Evolutionary conservation across 2,888 invertebrate species (phyloP), one percentile per base, ranked within the genome.

Genomic region (Nomada goodeniana): DNA sequence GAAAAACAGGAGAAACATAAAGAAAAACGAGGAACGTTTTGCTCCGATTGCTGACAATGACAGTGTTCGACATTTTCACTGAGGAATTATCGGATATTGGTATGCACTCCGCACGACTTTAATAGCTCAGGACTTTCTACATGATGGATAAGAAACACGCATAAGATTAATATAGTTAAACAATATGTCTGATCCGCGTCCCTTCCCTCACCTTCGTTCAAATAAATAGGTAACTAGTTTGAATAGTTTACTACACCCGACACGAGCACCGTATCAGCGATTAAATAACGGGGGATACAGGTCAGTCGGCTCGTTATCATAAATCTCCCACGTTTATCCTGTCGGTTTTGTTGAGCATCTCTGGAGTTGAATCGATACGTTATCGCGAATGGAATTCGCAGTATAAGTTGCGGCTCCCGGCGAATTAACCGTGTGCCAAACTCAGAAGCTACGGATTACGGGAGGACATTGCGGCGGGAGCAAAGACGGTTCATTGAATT

Each of bases 1-100:
- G 7, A 36, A 36, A 7, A 1, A 36, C 0, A 36, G 7, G 36
- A 76, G 64, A 76, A 59, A 69, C 57, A 55, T 47, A 18, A 55
- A 47, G 36, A 76, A 69, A 76, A 59, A 69, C 57, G 68, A 53
- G 18, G 63, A 47, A 42, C 44, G 23, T 69, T 69, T 69, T 69
- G 69, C 68, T 76, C 76, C 2, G 4, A 3, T 29, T 4, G 29
- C 29, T 29, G 29, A 5, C 29, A 29, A 29, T 29, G 29, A 29
- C 0, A 4, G 29, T 29, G 29, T 29, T 29, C 4, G 29, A 29
- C 29, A 36, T 36, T 9, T 36, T 36, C 7, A 59, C 5, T 13
- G 2, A 9, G 15, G 2, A n/a, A 20, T 53, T 15, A n/a, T 36
- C 20, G 7, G 29, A 15, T n/a, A 53, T 7, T 7, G 36, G 29